Evolutionary conservation across 1,140 invertebrate species (phyloP).

Genomic region (Ceratina japonica): DNA sequence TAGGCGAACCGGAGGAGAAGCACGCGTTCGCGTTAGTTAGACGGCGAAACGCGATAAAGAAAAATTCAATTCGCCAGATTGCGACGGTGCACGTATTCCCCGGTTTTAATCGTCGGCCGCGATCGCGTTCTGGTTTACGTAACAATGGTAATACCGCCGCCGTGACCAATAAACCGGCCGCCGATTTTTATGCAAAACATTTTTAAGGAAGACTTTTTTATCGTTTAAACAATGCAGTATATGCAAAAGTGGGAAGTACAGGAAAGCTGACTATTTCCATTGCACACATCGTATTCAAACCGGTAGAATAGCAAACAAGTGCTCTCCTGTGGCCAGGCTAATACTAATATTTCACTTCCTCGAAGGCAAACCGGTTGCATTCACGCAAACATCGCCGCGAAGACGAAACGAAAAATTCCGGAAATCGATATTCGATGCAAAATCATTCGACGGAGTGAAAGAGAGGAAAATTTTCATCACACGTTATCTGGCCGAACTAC

Average conservation of each 20-base stretch:
- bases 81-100: neutral
- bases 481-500: neutral
- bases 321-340: neutral
- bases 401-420: constrained; percentile 17
- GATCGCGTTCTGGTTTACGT: constrained; percentile 11
- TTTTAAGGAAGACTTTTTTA: no score
- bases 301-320: no score
- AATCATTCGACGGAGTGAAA: neutral
- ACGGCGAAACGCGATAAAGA: neutral
- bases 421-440: constrained; percentile 21
- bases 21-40: no score
- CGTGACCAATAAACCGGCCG: neutral
- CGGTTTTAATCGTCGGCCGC: neutral
- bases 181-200: no score
- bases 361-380: constrained; percentile 39
- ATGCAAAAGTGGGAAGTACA: no score
- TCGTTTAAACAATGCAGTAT: no score
- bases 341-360: constrained; percentile 36
- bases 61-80: neutral
- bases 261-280: no score
- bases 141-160: neutral
- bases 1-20: neutral
- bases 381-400: constrained; percentile 16
- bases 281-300: no score
- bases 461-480: neutral